Conservation (phyloP, 2,797 vertebrate genomes). For the Lepus oiostolus region DNA sequence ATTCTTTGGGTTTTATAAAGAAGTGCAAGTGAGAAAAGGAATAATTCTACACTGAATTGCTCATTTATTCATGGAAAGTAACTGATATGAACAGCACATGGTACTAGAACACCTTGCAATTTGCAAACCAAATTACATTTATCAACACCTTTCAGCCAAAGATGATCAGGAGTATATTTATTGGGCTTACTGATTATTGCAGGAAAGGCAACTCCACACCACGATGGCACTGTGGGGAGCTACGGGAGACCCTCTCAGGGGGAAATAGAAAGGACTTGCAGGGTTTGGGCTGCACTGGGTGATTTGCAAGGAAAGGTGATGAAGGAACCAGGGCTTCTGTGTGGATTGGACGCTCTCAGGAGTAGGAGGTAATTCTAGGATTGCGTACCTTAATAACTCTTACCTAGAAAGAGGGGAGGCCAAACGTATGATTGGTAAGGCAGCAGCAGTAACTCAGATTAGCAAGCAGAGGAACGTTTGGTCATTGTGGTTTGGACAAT, state of each 20-base stretch:
- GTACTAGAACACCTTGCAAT: background rate
- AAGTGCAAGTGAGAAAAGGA: background rate
- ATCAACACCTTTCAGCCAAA: background rate
- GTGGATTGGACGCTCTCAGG: background rate
- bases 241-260: background rate
- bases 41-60: background rate
- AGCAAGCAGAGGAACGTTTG: background rate
- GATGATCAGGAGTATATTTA: background rate
- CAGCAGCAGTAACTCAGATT: background rate
- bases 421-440: background rate
- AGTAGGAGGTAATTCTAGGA: background rate
- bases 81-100: background rate
- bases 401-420: background rate
- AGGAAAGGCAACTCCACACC: background rate
- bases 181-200: background rate
- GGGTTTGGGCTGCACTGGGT: background rate
- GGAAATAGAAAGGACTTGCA: background rate
- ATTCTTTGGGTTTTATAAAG: constrained; percentile 24
- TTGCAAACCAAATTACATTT: constrained; percentile 30
- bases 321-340: background rate
- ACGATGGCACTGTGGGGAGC: background rate
- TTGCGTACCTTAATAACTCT: background rate
- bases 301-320: background rate
- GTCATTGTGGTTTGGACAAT: background rate
- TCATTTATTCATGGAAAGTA: constrained; percentile 27